These are phyloP conservation scores for Drosophila baimaii DNA, from an alignment of 1,140 invertebrate genomes.

Conservation along the genomic window DNA sequence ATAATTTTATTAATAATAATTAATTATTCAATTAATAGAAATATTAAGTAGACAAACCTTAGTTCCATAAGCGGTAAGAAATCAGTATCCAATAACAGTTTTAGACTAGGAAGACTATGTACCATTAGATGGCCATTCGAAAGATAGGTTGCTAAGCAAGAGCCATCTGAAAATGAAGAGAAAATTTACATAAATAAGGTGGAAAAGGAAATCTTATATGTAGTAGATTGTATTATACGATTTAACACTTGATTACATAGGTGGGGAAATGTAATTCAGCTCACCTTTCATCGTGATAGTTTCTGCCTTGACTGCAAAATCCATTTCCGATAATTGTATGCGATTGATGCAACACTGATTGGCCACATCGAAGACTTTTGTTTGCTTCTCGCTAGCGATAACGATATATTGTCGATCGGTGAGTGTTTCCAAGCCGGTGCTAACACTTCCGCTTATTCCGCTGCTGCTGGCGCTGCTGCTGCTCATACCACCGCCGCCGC, in stretches of 20 bases:
- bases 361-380: slow-evolving; percentile 95
- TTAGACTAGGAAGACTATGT: slow-evolving; percentile 96
- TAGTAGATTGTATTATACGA: no score
- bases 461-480: slow-evolving; percentile 79
- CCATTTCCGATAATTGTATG: slow-evolving; percentile 92
- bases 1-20: not conserved
- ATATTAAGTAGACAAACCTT: slow-evolving; percentile 88
- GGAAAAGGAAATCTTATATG: no score
- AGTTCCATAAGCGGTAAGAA: slow-evolving; percentile 96
- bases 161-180: slow-evolving; percentile 90
- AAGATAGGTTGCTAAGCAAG: slow-evolving; percentile 96
- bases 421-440: slow-evolving; percentile 85
- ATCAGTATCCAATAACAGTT: slow-evolving; percentile 95
- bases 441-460: slow-evolving; percentile 84
- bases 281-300: slow-evolving; percentile 96
- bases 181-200: not conserved
- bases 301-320: slow-evolving; percentile 97
- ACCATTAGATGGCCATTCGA: slow-evolving; percentile 96
- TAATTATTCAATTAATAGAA: not conserved
- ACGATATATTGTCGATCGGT: slow-evolving; percentile 96
- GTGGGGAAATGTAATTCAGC: no score
- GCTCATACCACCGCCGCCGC: slow-evolving; percentile 40
- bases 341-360: slow-evolving; percentile 96
- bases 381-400: slow-evolving; percentile 97
- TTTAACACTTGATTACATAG: no score